Percentiles rank a stretch among this genome's conserved stretches.
Evolutionary conservation across 2,113 vertebrate genomes (phyloP).

Genomic region (Scophthalmus maximus): DNA sequence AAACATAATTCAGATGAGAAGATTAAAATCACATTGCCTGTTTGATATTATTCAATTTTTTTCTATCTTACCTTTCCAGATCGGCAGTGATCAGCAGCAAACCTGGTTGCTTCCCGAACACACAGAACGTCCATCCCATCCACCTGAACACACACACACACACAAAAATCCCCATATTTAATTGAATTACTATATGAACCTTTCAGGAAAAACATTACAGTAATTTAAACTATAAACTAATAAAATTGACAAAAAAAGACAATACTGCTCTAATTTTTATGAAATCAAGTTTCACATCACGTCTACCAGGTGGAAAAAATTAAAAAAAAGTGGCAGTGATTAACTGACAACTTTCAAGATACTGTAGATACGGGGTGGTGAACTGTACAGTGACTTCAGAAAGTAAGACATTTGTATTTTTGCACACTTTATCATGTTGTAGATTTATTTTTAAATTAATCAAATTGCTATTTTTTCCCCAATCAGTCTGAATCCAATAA

Average conservation of each 20-base stretch:
- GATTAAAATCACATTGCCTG: background rate
- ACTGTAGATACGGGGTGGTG: background rate
- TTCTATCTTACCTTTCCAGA: constrained; percentile 88
- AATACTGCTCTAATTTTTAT: no score
- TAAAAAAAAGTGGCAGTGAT: no score
- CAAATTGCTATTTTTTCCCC: no score
- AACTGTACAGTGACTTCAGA: no score
- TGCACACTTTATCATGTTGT: background rate
- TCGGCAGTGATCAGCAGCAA: constrained; percentile 91
- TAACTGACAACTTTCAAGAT: no score
- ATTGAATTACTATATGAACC: no score
- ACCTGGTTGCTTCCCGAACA: constrained; percentile 91
- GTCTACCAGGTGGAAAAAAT: no score
- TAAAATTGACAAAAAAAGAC: no score
- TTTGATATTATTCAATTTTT: background rate
- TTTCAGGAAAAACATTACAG: background rate
- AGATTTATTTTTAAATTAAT: no score
- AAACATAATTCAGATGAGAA: background rate
- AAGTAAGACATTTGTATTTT: no score
- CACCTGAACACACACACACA: constrained; percentile 85
- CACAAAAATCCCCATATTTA: background rate
- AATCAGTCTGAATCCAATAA: no score
- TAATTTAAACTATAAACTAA: background rate
- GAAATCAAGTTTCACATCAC: no score
- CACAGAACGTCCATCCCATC: constrained; percentile 96